Conservation (phyloP, 1,140 invertebrate species). For the Elymnias hypermnestra region DNA sequence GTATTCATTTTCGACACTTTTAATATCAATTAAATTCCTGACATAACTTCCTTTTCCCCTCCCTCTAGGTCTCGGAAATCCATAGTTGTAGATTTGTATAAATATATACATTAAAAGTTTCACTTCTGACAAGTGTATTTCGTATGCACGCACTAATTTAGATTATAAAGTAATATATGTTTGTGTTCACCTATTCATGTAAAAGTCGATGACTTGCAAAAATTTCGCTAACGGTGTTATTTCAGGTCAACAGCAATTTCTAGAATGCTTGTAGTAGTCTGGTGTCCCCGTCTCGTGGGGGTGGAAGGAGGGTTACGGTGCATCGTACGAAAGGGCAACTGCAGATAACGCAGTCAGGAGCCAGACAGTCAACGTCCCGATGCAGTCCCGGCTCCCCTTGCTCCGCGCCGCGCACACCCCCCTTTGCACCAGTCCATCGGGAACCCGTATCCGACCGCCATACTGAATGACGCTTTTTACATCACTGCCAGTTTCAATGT, state of each 20-base stretch:
- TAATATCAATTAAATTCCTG: too few relatives aligned
- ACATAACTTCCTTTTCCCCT: too few relatives aligned
- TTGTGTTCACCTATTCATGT: too few relatives aligned
- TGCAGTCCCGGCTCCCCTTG: slow-evolving; percentile 48
- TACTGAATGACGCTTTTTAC: slow-evolving; percentile 55
- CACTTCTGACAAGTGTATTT: too few relatives aligned
- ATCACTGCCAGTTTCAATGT: slow-evolving; percentile 42
- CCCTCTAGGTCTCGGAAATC: too few relatives aligned
- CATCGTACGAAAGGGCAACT: slow-evolving; percentile 73
- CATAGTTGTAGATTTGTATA: too few relatives aligned
- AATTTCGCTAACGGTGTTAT: slow-evolving; percentile 17
- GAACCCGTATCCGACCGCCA: slow-evolving; percentile 64
- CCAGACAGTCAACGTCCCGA: slow-evolving; percentile 73
- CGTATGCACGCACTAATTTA: too few relatives aligned
- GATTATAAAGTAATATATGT: too few relatives aligned
- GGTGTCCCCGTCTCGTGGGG: slow-evolving; percentile 44
- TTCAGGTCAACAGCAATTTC: slow-evolving; percentile 65
- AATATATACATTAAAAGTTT: too few relatives aligned
- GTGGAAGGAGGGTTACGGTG: slow-evolving; percentile 66
- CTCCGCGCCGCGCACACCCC: slow-evolving; percentile 27
- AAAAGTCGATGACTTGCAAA: slow-evolving; percentile 12
- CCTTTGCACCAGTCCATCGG: slow-evolving; percentile 39
- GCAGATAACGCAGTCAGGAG: slow-evolving; percentile 68
- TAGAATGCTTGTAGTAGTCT: slow-evolving; percentile 59
- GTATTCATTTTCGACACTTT: too few relatives aligned